These are phyloP conservation scores for Rhamphomyia laevipes DNA, from an alignment of 2,888 invertebrate species.

Conservation along the genomic window DNA sequence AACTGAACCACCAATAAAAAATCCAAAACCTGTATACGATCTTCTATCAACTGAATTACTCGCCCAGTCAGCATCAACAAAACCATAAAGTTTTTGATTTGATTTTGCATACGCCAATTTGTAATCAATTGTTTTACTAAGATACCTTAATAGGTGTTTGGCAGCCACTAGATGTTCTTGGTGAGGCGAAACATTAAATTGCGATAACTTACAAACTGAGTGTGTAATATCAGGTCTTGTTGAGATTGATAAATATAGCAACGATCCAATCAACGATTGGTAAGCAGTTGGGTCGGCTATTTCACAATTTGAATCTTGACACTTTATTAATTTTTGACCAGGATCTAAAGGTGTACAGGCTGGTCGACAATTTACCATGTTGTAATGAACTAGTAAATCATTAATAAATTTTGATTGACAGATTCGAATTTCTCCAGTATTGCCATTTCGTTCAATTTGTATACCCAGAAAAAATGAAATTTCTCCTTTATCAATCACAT, in stretches of 20 bases:
- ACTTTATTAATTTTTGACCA: neutral
- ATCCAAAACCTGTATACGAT: conserved; percentile 9
- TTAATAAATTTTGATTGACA: conserved; percentile 1
- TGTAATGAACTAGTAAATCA: neutral
- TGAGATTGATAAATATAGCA: conserved; percentile 5
- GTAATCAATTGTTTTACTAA: conserved; percentile 1
- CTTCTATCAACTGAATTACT: conserved; percentile 3
- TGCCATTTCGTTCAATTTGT: neutral
- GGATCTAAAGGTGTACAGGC: conserved; percentile 7
- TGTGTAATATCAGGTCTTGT: conserved; percentile 8
- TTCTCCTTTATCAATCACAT: neutral
- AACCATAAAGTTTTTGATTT: conserved; percentile 2
- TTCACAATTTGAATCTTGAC: neutral
- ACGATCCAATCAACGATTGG: conserved; percentile 9
- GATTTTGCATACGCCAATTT: conserved; percentile 6
- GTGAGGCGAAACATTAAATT: conserved; percentile 5
- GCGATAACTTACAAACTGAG: conserved; percentile 3
- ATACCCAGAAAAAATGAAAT: neutral
- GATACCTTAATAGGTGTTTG: conserved; percentile 7
- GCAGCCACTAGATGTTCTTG: conserved; percentile 2
- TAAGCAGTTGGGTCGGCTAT: neutral
- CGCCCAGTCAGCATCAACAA: conserved; percentile 9
- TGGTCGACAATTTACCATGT: conserved; percentile 1
- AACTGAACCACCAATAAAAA: conserved; percentile 4
- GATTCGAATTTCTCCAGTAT: neutral